Conservation (phyloP, 2,797 vertebrate genomes). For the Argentina silus region DNA sequence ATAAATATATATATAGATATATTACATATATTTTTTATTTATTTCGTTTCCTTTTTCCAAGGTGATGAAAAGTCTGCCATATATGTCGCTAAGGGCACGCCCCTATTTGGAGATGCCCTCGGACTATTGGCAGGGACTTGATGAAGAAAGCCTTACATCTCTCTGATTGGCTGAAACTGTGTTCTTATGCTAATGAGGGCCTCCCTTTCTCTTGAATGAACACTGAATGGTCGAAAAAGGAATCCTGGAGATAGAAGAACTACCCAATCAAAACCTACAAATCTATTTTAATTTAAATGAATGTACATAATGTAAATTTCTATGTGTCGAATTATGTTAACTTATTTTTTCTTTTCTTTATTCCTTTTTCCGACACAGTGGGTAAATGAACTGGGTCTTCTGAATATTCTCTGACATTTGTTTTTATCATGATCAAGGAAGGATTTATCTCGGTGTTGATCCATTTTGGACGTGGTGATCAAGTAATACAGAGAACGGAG, state of each 20-base stretch:
- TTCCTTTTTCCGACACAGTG: constrained; percentile 71
- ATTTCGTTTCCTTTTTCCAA: constrained; percentile 74
- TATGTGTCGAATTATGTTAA: constrained; percentile 84
- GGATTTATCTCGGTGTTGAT: constrained; percentile 59
- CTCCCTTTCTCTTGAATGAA: constrained; percentile 51
- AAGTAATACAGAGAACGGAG: constrained; percentile 39
- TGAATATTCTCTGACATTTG: constrained; percentile 66
- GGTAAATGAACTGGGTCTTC: constrained; percentile 64
- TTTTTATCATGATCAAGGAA: constrained; percentile 63
- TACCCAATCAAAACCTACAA: constrained; percentile 77
- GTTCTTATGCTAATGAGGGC: constrained; percentile 43
- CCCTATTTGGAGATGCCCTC: constrained; percentile 63
- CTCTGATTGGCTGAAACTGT: constrained; percentile 66
- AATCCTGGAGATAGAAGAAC: constrained; percentile 62
- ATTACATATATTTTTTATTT: constrained; percentile 82
- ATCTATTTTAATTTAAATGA: constrained; percentile 85
- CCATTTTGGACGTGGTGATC: constrained; percentile 34
- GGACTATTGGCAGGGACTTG: constrained; percentile 69
- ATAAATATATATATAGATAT: constrained; percentile 77
- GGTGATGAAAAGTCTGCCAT: constrained; percentile 70
- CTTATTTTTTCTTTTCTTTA: constrained; percentile 76
- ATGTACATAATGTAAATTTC: constrained; percentile 87
- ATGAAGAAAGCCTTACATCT: constrained; percentile 73
- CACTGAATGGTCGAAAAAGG: constrained; percentile 61
- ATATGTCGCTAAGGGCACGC: constrained; percentile 68